Base-by-base conservation (phyloP, 2,113 vertebrate species). In the Salvelinus alpinus region DNA sequence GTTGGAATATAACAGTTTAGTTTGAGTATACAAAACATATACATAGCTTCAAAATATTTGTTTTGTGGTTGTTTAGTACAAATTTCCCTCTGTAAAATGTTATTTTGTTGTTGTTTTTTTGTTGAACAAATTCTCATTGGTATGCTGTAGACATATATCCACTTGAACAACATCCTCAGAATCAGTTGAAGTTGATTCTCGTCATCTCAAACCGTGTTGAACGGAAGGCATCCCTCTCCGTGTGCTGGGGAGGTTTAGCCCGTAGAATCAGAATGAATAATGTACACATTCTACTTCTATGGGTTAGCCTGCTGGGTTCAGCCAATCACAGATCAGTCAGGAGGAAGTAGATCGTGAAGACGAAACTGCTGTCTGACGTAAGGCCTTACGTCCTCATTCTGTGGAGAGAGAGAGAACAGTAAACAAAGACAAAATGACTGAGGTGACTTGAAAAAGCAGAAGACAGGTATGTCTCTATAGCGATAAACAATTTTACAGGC, bases 321-420 rank as follows among this genome's bases (percentile, higher is more conserved):
- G 76, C 54, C 64, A 69, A 47, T 69, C 64, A 31, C 2, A 74
- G 70, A 81, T 96, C 97, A 99, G 75, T 99, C 97, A 1, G 97
- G 97, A 78, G 97, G 97, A 90, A 99, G 94, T 88, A 99, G 93
- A 92, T 99, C 97, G 83, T 99, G 97, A 93, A 99, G 96, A 78
- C 97, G 96, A 93, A 99, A 99, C 89, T 94, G 94, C 91, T 99
- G 97, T 89, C 97, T 92, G 92, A 99, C 97, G 80, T 99, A 96
- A 79, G 97, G 97, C 79, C 97, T 94, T 84, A 99, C 97, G 87
- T 99, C 97, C 92, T 98, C 97, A 69, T 99, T 97, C 97, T 99
- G 93, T 31, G 3, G 76, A n/a, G 57, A 12, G 24, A 18, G 62
- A 5, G 75, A 18, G 16, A 27, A 68, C 14, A 67, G 29, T 31